These are phyloP conservation scores for Oncorhynchus nerka DNA, from an alignment of 2,113 vertebrate species.

Conservation along the genomic window DNA sequence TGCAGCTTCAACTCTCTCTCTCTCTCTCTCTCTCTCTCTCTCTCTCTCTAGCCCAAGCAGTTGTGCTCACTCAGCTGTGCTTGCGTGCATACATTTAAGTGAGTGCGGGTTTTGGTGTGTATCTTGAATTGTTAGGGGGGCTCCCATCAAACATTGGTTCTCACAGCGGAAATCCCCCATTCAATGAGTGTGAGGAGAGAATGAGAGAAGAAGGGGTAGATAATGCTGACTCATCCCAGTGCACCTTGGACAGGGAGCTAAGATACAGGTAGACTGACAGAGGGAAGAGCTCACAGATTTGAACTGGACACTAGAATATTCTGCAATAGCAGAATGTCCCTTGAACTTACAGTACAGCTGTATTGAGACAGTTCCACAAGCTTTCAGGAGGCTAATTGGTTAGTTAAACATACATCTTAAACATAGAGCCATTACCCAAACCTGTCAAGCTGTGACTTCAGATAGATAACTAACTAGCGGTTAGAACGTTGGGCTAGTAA, in stretches of 20 bases:
- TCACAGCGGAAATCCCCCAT: conserved; percentile 12
- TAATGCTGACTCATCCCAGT: no score
- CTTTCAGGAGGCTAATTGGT: no score
- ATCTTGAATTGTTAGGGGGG: neutral
- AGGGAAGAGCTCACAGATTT: neutral
- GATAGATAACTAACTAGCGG: neutral
- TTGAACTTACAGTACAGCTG: neutral
- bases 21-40: no score
- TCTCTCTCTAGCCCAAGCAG: neutral
- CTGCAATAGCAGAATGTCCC: no score
- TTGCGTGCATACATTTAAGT: neutral
- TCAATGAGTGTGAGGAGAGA: neutral
- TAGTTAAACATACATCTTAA: no score
- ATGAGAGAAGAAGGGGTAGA: neutral
- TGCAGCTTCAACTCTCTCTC: neutral
- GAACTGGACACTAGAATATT: no score
- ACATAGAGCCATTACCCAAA: no score
- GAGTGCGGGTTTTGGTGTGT: conserved; percentile 4
- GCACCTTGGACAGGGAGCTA: neutral
- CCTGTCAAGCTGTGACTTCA: neutral
- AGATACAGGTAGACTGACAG: neutral
- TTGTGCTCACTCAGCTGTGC: neutral
- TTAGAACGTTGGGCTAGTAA: neutral
- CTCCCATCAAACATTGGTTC: neutral
- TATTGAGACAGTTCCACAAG: neutral